phyloP scores from a whole-genome alignment of 2,113 vertebrate genomes.

The Lamprotornis superbus region DNA sequence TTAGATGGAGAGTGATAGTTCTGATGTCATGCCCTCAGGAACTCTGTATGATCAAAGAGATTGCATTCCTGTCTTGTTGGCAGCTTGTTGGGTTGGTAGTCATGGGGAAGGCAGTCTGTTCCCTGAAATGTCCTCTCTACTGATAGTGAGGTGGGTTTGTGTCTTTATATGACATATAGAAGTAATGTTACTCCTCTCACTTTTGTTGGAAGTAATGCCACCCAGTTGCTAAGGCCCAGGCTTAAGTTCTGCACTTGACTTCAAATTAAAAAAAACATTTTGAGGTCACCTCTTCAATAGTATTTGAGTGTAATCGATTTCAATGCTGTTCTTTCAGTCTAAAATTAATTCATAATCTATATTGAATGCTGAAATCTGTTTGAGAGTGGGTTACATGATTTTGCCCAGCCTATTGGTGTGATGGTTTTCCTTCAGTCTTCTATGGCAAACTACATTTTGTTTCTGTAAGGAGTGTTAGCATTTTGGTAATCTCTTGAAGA shows the following conservation, averaged over 20 bases:
- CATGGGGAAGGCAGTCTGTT: not conserved
- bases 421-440: not conserved
- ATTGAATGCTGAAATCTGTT: not conserved
- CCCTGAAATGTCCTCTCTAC: not conserved
- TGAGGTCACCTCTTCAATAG: not conserved
- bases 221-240: not conserved
- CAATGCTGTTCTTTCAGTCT: not conserved
- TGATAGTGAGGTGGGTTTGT: not conserved
- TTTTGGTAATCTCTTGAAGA: not conserved
- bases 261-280: not conserved
- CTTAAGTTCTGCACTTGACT: not conserved
- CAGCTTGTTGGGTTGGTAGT: not conserved
- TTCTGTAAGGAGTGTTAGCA: not conserved
- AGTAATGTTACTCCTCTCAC: not conserved
- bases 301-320: not conserved
- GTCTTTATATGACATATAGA: not conserved
- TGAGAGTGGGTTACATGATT: not conserved
- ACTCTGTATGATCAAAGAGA: not conserved
- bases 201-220: not conserved
- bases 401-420: not conserved
- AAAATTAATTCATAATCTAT: not conserved
- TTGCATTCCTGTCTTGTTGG: not conserved
- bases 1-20: not conserved
- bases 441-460: not conserved
- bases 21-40: not conserved